phyloP scores from a whole-genome alignment of 2,888 invertebrate genomes.

The Adelphocoris suturalis region DNA sequence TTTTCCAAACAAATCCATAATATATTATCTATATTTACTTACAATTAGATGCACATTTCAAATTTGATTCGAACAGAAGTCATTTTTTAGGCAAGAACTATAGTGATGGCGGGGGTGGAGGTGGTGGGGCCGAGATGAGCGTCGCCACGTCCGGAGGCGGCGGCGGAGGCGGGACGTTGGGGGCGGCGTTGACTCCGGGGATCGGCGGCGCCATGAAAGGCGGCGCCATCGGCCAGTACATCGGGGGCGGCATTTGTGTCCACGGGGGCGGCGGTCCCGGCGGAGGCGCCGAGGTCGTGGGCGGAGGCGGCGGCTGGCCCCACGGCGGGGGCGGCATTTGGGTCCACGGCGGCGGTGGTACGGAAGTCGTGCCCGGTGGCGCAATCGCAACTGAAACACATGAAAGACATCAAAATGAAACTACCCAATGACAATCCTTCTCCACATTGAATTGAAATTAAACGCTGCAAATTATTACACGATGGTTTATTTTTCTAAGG shows the following conservation, averaged over 20 bases:
- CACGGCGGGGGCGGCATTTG: slow-evolving; percentile 73
- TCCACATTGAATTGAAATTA: too few relatives aligned
- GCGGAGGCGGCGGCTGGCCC: slow-evolving; percentile 75
- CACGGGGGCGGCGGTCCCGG: slow-evolving; percentile 77
- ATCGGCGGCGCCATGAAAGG: slow-evolving; percentile 72
- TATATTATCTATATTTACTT: background rate
- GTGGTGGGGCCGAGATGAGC: slow-evolving; percentile 84
- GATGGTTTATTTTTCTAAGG: too few relatives aligned
- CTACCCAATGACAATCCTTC: too few relatives aligned
- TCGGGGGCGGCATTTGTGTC: slow-evolving; percentile 75
- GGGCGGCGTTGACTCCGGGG: slow-evolving; percentile 77
- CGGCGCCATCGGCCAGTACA: slow-evolving; percentile 70
- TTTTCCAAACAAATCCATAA: background rate
- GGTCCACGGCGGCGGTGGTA: slow-evolving; percentile 74
- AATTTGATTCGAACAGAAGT: slow-evolving; percentile 1
- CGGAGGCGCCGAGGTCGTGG: slow-evolving; percentile 74
- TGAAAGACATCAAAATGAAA: background rate
- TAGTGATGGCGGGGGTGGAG: slow-evolving; percentile 82
- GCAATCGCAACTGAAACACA: slow-evolving; percentile 71
- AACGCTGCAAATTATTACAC: too few relatives aligned
- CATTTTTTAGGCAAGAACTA: background rate
- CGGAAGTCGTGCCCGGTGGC: slow-evolving; percentile 68
- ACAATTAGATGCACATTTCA: background rate
- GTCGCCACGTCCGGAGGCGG: slow-evolving; percentile 77
- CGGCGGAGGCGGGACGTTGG: slow-evolving; percentile 77